phyloP scores from a whole-genome alignment of 2,888 invertebrate genomes.

The Aromia moschata region DNA sequence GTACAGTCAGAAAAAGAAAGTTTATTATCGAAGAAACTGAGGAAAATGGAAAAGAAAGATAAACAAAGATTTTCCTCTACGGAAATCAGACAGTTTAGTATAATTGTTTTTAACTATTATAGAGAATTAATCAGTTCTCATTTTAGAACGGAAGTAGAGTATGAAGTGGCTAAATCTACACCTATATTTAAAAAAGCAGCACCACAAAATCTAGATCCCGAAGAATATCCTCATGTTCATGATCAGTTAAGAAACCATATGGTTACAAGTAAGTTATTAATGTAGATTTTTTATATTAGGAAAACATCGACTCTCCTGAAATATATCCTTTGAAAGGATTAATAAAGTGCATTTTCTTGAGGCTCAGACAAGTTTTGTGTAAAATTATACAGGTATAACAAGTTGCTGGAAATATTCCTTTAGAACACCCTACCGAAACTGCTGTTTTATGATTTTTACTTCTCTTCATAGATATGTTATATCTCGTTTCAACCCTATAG shows the following conservation, averaged over 20 bases:
- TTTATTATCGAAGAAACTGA: conserved; percentile 75
- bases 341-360: too few relatives aligned
- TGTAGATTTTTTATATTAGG: too few relatives aligned
- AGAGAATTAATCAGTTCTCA: not conserved
- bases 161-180: conserved; percentile 46
- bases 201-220: conserved; percentile 58
- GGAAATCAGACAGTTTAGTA: conserved; percentile 45
- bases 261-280: conserved; percentile 48
- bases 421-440: too few relatives aligned
- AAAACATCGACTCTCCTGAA: too few relatives aligned
- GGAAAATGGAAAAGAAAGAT: conserved; percentile 86
- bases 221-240: conserved; percentile 86
- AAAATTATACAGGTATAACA: too few relatives aligned
- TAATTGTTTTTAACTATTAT: conserved; percentile 1
- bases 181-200: conserved; percentile 57
- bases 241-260: conserved; percentile 74
- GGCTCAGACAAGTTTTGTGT: too few relatives aligned
- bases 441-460: too few relatives aligned
- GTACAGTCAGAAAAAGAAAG: conserved; percentile 87
- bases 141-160: conserved; percentile 49
- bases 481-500: too few relatives aligned
- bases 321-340: too few relatives aligned
- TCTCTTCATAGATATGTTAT: too few relatives aligned
- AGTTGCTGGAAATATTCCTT: too few relatives aligned
- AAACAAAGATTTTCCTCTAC: conserved; percentile 51